Evolutionary conservation across 2,113 vertebrate species (phyloP).

Genomic region (Podarcis cretensis): DNA sequence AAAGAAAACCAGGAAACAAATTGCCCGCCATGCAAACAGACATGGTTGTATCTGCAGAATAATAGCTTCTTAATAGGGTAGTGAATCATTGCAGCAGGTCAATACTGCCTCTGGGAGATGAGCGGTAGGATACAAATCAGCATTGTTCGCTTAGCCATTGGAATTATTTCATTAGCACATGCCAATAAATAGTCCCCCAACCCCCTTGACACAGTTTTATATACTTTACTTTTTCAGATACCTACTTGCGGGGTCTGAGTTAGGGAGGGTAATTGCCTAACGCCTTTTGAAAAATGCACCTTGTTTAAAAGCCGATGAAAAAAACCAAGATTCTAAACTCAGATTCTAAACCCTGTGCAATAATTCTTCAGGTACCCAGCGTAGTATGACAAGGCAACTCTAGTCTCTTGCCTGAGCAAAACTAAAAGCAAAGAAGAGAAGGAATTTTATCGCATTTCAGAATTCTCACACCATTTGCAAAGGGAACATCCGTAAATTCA

Average conservation of each 20-base stretch:
- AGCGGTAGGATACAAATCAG: background rate
- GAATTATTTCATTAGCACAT: background rate
- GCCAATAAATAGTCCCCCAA: background rate
- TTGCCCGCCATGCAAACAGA: background rate
- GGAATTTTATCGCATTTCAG: background rate
- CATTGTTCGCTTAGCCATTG: background rate
- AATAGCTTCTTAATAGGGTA: constrained; percentile 1
- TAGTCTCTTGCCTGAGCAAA: background rate
- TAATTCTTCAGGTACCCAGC: background rate
- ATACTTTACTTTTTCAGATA: background rate
- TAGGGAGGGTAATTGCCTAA: background rate
- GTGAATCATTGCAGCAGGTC: constrained; percentile 4
- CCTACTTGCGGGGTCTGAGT: background rate
- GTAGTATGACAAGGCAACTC: background rate
- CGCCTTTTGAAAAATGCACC: background rate
- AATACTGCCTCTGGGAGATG: constrained; percentile 2
- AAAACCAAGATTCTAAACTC: background rate
- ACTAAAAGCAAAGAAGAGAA: background rate
- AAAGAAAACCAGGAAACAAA: constrained; percentile 12
- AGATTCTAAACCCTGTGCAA: background rate
- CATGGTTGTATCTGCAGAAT: background rate
- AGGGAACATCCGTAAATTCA: background rate
- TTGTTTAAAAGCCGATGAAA: background rate
- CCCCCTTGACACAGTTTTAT: background rate
- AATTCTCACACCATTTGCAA: background rate